Base-by-base conservation (phyloP, 1,140 invertebrate species). In the Kradibia gibbosae region DNA sequence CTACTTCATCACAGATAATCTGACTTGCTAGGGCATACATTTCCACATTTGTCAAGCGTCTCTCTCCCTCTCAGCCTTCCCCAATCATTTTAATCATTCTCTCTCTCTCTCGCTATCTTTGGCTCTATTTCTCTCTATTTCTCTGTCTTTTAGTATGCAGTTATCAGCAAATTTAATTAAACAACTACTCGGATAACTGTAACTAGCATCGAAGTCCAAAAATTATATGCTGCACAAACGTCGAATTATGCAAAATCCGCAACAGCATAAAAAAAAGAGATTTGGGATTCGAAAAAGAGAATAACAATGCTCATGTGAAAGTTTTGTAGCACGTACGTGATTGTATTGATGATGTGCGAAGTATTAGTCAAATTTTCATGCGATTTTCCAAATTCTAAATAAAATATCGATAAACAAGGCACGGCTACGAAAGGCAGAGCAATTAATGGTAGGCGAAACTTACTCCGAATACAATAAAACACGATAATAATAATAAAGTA, bases 331-430 rank as follows among this genome's bases (percentile, higher is more conserved):
- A 11, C 36, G 22, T 48, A 22, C 42, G 13, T 50, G 60, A 78
- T 78, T 67, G 50, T n/a, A 62, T 3, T 22, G 28, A 65, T 78
- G 76, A 78, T 78, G 60, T 65, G 39, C 8, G 67, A 50, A 67
- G 28, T 34, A 50, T 65, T 65, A 60, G 28, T 70, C 48, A 48
- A 78, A 71, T 39, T 70, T 53, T 55, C 50, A 48, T 7, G 20
- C 10, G 31, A 25, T 36, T 65, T 78, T 34, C 10, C 28, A 50
- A 45, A 48, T 77, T 42, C 39, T 22, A 72, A 72, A 48, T 72
- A 31, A 50, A 39, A 7, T 20, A 15, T 4, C n/a, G 42, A 15
- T 22, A 67, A 67, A 4, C 13, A 39, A 7, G 0, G 3, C 31
- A 13, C 10, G 4, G 65, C 22, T 42, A 13, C 1, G 20, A 31